Evolutionary conservation across 1,140 invertebrate genomes (phyloP).

Genomic region (Marisa cornuarietis): DNA sequence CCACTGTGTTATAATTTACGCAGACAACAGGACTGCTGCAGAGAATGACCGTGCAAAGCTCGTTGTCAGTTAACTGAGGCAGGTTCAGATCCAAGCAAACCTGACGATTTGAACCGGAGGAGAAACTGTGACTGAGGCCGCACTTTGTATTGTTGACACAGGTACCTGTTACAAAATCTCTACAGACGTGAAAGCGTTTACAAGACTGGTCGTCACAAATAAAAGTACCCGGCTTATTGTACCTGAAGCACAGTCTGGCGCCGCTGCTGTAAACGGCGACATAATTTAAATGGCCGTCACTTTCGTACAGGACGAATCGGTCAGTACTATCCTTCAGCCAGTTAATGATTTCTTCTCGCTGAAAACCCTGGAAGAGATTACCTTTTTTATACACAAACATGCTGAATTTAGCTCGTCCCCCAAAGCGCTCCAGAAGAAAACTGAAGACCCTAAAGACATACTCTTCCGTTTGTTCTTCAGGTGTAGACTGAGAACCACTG

Average conservation of each 20-base stretch:
- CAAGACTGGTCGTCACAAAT: not conserved
- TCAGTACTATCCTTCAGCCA: not conserved
- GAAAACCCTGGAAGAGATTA: not conserved
- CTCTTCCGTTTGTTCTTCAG: not conserved
- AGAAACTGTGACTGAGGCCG: not conserved
- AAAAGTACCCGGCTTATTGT: not conserved
- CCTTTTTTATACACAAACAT: not conserved
- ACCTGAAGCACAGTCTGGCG: not conserved
- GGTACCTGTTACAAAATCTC: not conserved
- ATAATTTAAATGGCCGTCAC: not conserved
- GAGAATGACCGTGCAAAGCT: not conserved
- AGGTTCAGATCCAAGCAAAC: not conserved
- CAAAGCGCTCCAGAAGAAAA: not conserved
- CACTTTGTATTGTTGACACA: not conserved
- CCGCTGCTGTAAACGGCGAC: not conserved
- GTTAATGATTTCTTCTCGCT: not conserved
- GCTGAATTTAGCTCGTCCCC: not conserved
- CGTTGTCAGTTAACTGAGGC: not conserved
- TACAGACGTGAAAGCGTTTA: not conserved
- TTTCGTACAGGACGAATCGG: not conserved
- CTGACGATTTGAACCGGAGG: not conserved
- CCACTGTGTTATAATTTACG: not conserved
- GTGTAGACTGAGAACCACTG: not conserved
- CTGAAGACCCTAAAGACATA: not conserved
- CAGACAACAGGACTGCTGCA: not conserved